Evolutionary conservation across 2,113 vertebrate genomes (phyloP), one percentile per base, ranked within the genome.

Genomic region (Paralichthys olivaceus): DNA sequence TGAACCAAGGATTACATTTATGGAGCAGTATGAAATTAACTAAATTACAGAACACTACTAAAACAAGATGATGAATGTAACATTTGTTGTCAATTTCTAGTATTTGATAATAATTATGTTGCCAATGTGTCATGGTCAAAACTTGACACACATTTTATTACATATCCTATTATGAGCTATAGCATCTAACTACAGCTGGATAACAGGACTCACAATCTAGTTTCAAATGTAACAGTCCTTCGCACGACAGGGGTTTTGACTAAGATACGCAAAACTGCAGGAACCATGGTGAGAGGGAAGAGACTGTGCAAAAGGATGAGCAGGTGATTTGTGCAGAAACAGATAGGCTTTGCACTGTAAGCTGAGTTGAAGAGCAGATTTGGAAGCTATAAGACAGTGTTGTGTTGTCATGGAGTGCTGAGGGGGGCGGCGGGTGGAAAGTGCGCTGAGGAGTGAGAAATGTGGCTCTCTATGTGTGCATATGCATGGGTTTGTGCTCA

Each of bases 341-440:
- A 76, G 75, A 89, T 67, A 75, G 76, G 74, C 84, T 92, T 89
- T 90, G 73, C 82, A 71, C 80, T 69, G 47, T 85, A 79, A 87
- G 80, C 84, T 83, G 79, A 76, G 82, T 70, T 68, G 72, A 90
- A 84, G 71, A 90, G 83, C 73, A 87, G 89, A 89, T 86, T 89
- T 87, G 79, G 81, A 86, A 83, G 88, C 80, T 73, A 63, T 82
- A 86, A 84, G 79, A 83, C 74, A 60, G 68, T 61, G 72, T 81
- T 86, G 70, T 87, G 83, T 86, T 89, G 80, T 84, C 57, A n/a
- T 75, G 15, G 66, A 86, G 86, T 40, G 74, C 78, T 84, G 82
- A 80, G 66, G 55, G 69, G 71, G 71, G 32, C 49, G 28, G 72
- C 15, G 19, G 75, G 76, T 70, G 64, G 61, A 61, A 73, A 47